Percentiles rank a stretch among this genome's conserved stretches.
Conservation (phyloP, 2,113 vertebrate species). For the Sitta europaea region DNA sequence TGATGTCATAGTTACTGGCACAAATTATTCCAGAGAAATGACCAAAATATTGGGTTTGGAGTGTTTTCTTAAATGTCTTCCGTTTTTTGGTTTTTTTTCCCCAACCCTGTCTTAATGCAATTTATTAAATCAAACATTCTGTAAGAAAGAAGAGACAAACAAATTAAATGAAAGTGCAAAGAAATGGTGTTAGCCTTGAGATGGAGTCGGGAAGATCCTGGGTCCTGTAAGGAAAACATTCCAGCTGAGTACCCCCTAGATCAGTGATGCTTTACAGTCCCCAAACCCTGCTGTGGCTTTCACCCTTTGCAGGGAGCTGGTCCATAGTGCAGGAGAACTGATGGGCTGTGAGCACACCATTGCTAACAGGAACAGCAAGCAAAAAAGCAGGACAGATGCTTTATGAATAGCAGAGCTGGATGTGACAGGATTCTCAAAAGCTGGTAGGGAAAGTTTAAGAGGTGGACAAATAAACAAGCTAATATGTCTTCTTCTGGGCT, state of each 20-base stretch:
- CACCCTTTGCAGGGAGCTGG: background rate
- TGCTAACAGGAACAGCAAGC: background rate
- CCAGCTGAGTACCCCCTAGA: background rate
- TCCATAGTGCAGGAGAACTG: background rate
- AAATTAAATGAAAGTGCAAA: fast-evolving
- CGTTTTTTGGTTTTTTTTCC: background rate
- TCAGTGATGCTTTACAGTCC: background rate
- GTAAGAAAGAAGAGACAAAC: background rate
- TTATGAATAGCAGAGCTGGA: background rate
- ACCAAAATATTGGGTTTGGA: background rate
- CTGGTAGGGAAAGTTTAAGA: background rate
- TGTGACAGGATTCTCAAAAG: background rate
- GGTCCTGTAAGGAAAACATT: background rate
- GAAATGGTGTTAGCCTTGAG: background rate
- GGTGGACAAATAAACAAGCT: background rate
- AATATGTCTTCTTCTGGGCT: background rate
- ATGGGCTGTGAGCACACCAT: background rate
- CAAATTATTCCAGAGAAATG: background rate
- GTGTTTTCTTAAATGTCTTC: background rate
- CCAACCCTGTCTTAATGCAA: background rate
- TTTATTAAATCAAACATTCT: background rate
- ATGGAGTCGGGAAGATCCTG: background rate
- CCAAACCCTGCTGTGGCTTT: background rate
- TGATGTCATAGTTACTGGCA: background rate
- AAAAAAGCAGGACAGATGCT: background rate